Percentiles rank a stretch among this genome's conserved stretches.
phyloP scores from a whole-genome alignment of 2,113 vertebrate genomes.

The Macrotis lagotis region DNA sequence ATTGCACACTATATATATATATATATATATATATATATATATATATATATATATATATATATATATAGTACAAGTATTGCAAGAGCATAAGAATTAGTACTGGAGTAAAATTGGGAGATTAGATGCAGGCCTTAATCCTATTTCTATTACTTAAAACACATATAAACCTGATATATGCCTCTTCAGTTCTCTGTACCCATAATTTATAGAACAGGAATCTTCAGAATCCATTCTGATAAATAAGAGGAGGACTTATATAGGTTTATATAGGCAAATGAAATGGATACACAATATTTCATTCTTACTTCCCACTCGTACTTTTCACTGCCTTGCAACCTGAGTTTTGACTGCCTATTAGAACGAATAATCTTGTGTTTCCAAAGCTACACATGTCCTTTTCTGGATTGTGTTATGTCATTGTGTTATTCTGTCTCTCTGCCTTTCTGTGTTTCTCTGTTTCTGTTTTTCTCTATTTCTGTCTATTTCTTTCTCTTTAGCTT shows the following conservation, averaged over 20 bases:
- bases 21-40: no score
- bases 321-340: background rate
- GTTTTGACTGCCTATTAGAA: background rate
- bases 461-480: rapidly evolving
- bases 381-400: background rate
- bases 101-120: background rate
- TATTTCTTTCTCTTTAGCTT: background rate
- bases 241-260: background rate
- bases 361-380: background rate
- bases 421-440: background rate
- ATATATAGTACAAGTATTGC: background rate
- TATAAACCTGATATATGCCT: background rate
- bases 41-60: no score
- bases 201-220: background rate
- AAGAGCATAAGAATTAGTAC: background rate
- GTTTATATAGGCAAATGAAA: background rate
- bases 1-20: no score
- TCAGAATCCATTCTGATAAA: background rate
- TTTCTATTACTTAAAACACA: background rate
- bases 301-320: background rate
- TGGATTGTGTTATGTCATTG: background rate
- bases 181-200: background rate
- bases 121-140: background rate
- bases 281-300: background rate
- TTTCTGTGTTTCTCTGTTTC: background rate